Evolutionary conservation across 2,888 invertebrate genomes (phyloP), one percentile per base, ranked within the genome.

Genomic region (Ennomos quercinarius): DNA sequence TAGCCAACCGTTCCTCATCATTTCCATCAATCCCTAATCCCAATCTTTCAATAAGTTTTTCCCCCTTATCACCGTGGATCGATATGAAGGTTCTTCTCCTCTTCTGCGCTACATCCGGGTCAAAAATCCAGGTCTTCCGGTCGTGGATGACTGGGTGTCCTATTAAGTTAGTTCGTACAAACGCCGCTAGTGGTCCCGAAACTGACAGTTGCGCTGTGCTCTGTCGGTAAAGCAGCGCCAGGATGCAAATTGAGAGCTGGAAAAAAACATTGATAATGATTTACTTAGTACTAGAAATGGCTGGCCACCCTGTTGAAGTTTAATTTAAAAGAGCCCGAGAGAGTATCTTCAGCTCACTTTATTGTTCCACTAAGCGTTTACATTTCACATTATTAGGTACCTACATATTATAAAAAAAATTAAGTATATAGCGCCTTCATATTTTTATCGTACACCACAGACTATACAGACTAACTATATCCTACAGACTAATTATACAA

Each of bases 1-100:
- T 77, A 11, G 67, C 76, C 36, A 94, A 71, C 55, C 95, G 84
- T 66, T 94, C 91, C 35, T 93, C 86, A 38, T 93, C 93, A n/a
- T 86, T 90, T 0, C 95, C 95, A 76, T 95, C 95, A 12, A 89
- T 81, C 0, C 95, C 95, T 56, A 95, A 81, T 0, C 95, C 96
- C 8, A 95, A 72, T 64, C 94, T 89, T 72, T 95, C 95, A 8
- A 96, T 95, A 9, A 95, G 86, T 57, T 92, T 93, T 61, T 94
- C 94, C 2, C 95, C 95, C 63, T 93, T 93, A 60, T 89, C 88
- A 0, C 96, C 96, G 73, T 96, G 94, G 1, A 94, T 71, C 61
- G 91, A 93, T 63, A 94, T 93, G 73, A 95, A 96, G 61, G 93
- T 93, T 50, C 84, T 92, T 44, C 95, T 89, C 55, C 95, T 90